Base-by-base conservation (phyloP, 2,888 invertebrate genomes). In the Pristionchus entomophagus region DNA sequence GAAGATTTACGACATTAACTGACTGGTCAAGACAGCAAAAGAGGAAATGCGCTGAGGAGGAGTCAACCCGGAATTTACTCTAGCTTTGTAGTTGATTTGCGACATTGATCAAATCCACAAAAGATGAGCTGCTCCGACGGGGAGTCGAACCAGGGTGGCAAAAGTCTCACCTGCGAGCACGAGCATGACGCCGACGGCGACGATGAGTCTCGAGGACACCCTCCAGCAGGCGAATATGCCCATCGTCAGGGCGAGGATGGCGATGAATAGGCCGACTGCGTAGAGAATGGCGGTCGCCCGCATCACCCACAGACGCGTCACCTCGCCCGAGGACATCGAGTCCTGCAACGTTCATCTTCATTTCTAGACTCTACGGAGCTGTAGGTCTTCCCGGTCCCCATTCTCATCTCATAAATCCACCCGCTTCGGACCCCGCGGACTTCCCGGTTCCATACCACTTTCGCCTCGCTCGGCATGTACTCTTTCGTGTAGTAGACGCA, bases 171-270 rank as follows among this genome's bases (percentile, higher is more conserved):
- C 97, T 92, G 97, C 96, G 88, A 97, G 95, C 85, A 97, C 95
- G 96, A 97, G 96, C 84, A 97, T 95, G 91, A 97, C 96, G 49
- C 97, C 97, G 6, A 97, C 97, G 84, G 97, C 96, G 45, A 97
- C 97, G 92, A 97, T 97, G 94, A 97, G 97, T 89, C 97, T 97
- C 14, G 97, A 96, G 82, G 97, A 97, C 91, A 98, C 95, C 94
- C 97, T 96, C 97, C 98, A 99, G 94, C 98, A 99, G 91, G 98
- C 98, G 51, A 97, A 96, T 22, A 98, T 96, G 87, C 98, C 98
- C 86, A 97, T 97, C 96, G 97, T 97, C 95, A 98, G 98, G 35
- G 97, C 97, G 91, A 97, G 96, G 94, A 97, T 96, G 90, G 97
- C 96, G 73, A 97, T 96, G 91, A 97, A 95, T 95, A 99, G 97